These are phyloP conservation scores for Periophthalmodon schlosseri DNA, from an alignment of 2,113 vertebrate genomes.

Conservation along the genomic window DNA sequence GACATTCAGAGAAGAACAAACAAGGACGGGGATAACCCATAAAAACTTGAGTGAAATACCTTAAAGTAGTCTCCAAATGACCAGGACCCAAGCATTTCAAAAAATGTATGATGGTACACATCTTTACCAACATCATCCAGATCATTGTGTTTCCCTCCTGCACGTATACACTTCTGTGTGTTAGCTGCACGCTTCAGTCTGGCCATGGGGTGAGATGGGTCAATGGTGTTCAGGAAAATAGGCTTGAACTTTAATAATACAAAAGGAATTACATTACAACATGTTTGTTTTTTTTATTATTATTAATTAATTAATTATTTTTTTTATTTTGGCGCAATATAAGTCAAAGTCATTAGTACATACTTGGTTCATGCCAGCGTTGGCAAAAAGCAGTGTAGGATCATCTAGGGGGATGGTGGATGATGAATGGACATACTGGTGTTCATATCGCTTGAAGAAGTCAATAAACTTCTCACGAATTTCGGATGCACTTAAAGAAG, in stretches of 20 bases:
- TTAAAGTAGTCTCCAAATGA: constrained; percentile 99
- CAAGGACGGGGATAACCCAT: background rate
- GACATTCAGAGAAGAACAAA: background rate
- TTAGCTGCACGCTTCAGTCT: constrained; percentile 91
- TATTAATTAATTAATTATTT: too few relatives aligned
- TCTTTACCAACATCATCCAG: constrained; percentile 98
- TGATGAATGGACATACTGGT: constrained; percentile 94
- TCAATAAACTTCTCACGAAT: constrained; percentile 93
- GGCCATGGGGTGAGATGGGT: constrained; percentile 94
- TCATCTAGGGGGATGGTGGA: constrained; percentile 91
- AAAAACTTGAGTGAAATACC: constrained; percentile 70
- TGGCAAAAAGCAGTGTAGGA: constrained; percentile 95
- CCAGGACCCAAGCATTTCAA: constrained; percentile 99
- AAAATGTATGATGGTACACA: constrained; percentile 98
- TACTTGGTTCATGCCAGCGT: constrained; percentile 99
- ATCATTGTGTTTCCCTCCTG: constrained; percentile 97
- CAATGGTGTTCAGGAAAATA: constrained; percentile 97
- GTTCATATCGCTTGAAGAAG: constrained; percentile 87
- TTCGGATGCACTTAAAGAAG: constrained; percentile 82
- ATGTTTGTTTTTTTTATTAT: too few relatives aligned
- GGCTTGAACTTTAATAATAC: constrained; percentile 86
- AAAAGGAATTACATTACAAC: background rate
- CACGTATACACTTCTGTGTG: constrained; percentile 97
- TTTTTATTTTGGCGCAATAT: background rate
- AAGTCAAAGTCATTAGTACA: background rate